phyloP scores from a whole-genome alignment of 1,140 invertebrate species.

The Thaumetopoea pityocampa region DNA sequence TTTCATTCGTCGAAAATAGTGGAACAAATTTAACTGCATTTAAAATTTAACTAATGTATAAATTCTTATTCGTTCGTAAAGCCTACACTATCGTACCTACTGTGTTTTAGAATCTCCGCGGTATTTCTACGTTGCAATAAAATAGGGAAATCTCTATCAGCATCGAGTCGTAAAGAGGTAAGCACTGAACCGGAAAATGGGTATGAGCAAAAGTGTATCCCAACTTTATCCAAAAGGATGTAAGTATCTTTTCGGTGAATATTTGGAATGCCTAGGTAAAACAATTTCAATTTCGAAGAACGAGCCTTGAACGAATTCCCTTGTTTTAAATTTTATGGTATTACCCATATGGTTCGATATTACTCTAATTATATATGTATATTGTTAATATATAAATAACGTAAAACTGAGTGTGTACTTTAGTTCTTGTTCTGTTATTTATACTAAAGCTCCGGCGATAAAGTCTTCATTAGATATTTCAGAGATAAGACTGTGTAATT shows the following conservation, averaged over 20 bases:
- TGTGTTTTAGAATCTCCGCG: conserved; percentile 1
- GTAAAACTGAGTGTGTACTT: not conserved
- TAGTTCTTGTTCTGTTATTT: too few species aligned
- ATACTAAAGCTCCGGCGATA: too few species aligned
- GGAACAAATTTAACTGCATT: too few species aligned
- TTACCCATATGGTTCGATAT: not conserved
- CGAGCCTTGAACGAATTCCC: conserved; percentile 3
- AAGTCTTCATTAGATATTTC: conserved; percentile 5
- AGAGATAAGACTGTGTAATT: conserved; percentile 14
- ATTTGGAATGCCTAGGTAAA: conserved; percentile 18
- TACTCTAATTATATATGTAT: not conserved
- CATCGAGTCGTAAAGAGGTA: conserved; percentile 17
- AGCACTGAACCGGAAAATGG: conserved; percentile 18
- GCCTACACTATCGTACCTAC: too few species aligned
- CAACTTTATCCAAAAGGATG: conserved; percentile 19
- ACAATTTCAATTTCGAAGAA: conserved; percentile 14
- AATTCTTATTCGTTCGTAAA: too few species aligned
- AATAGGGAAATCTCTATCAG: conserved; percentile 20
- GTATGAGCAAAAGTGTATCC: conserved; percentile 17
- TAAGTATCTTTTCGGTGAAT: conserved; percentile 15
- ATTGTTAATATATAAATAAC: not conserved
- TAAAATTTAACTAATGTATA: too few species aligned
- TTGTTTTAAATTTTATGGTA: conserved; percentile 6
- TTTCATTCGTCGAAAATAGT: too few species aligned
- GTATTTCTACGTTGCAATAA: conserved; percentile 16